Evolutionary conservation across 2,797 vertebrate species (phyloP), one percentile per base, ranked within the genome.

Genomic region (Steatocranus sp.): DNA sequence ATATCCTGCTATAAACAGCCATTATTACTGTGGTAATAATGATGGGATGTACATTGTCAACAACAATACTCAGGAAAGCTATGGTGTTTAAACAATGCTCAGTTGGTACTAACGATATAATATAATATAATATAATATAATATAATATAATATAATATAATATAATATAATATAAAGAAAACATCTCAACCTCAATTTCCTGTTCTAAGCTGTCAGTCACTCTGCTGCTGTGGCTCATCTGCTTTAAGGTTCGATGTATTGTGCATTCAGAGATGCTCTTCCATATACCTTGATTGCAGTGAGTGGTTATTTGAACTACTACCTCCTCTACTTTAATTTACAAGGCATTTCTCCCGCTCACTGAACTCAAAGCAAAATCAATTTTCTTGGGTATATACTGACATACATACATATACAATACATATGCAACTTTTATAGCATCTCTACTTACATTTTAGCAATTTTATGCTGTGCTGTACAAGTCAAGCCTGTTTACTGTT

Each of bases 211-310:
- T 56, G 54, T 9, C 53, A 30, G 8, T 9, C 53, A 30, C 25
- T 30, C 53, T 54, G 53, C 53, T 56, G 53, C 27, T 56, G 53
- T 56, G 53, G 27, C 8, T 56, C 15, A 56, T 56, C 53, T 56
- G 0, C 8, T 56, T 30, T 8, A 56, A 30, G 0, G 53, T 58
- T 32, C 1, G 6, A 58, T n/a, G 54, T 58, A 0, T 58, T 58
- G 54, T 32, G 54, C 27, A 58, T 34, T 58, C 56, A 58, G 56
- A 58, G 10, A 61, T 11, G 10, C 56, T 61, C 56, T 1, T 61
- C 56, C 30, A n/a, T 11, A 34, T 61, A 61, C 6, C 18, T 61
- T 34, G 56, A 61, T 61, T 61, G 30, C 56, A 34, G 30, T 61
- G 56, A 58, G 2, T n/a, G 30, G 30, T n/a, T 61, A 61, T 58